phyloP scores from a whole-genome alignment of 2,113 vertebrate species.

The Peromyscus leucopus region DNA sequence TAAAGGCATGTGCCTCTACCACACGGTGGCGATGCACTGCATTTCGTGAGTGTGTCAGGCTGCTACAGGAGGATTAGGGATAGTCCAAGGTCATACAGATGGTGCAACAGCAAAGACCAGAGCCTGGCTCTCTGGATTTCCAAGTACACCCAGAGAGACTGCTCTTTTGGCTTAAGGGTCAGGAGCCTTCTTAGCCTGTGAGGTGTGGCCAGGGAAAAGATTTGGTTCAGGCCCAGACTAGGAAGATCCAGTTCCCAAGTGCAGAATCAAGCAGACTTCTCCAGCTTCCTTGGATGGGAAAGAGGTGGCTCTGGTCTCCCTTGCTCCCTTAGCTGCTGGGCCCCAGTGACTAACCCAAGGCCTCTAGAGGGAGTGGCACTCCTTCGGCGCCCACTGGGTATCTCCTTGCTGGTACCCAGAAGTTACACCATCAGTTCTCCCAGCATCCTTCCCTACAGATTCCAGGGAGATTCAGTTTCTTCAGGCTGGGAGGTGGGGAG shows the following conservation, averaged over 20 bases:
- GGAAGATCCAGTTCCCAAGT: neutral
- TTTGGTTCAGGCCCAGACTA: neutral
- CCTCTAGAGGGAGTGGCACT: neutral
- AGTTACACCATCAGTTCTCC: constrained; percentile 2
- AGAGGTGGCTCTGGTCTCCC: neutral
- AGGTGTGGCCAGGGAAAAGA: neutral
- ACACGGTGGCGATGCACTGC: neutral
- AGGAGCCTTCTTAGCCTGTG: neutral
- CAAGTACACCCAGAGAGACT: neutral
- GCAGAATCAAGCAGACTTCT: neutral
- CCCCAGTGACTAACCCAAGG: neutral
- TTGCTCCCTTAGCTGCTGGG: neutral
- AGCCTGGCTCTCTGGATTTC: neutral
- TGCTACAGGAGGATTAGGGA: neutral
- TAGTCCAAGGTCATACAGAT: neutral
- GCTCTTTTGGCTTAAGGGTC: neutral
- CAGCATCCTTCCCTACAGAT: neutral
- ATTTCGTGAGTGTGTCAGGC: neutral
- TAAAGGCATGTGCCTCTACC: no score
- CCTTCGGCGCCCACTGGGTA: neutral
- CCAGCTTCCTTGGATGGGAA: neutral
- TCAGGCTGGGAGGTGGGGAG: neutral
- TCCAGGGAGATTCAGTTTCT: constrained; percentile 15
- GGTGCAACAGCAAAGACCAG: neutral
- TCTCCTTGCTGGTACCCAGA: neutral